Evolutionary conservation across 1,140 invertebrate species (phyloP).

Genomic region (Drosophila arizonae): DNA sequence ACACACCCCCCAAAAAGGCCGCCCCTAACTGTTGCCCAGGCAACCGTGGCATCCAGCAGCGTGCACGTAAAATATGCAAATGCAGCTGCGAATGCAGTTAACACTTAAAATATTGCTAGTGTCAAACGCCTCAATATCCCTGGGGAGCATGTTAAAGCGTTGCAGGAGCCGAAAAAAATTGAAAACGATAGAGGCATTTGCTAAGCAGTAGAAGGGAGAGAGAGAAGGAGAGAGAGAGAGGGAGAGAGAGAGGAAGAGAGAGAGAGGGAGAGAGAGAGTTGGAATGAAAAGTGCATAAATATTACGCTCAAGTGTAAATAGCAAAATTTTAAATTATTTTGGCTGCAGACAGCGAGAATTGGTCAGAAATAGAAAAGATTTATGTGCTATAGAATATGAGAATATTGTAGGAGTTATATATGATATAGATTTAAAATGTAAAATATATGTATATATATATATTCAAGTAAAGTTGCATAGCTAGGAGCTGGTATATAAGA

Average conservation of each 20-base stretch:
- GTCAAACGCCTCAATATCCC: slow-evolving; percentile 56
- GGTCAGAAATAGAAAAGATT: slow-evolving; percentile 11
- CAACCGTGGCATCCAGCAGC: background rate
- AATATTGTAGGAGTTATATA: no score
- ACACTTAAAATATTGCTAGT: slow-evolving; percentile 69
- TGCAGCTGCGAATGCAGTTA: slow-evolving; percentile 60
- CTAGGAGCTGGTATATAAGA: background rate
- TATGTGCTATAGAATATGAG: background rate
- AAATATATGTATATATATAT: no score
- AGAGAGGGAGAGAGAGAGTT: no score
- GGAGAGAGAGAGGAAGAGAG: background rate
- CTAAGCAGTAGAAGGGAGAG: background rate
- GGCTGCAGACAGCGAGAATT: background rate
- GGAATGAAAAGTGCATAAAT: slow-evolving; percentile 27
- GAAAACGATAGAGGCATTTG: background rate
- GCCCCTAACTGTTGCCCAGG: background rate
- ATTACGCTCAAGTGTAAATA: slow-evolving; percentile 40
- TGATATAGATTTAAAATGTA: no score
- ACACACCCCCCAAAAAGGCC: background rate
- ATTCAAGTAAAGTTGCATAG: no score
- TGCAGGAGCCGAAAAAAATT: slow-evolving; percentile 5
- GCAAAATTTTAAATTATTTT: slow-evolving; percentile 12
- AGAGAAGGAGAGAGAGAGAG: background rate
- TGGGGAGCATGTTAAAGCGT: slow-evolving; percentile 55
- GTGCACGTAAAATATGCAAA: slow-evolving; percentile 61